Evolutionary conservation across 2,888 invertebrate species (phyloP).

Genomic region (Plagodis pulveraria): DNA sequence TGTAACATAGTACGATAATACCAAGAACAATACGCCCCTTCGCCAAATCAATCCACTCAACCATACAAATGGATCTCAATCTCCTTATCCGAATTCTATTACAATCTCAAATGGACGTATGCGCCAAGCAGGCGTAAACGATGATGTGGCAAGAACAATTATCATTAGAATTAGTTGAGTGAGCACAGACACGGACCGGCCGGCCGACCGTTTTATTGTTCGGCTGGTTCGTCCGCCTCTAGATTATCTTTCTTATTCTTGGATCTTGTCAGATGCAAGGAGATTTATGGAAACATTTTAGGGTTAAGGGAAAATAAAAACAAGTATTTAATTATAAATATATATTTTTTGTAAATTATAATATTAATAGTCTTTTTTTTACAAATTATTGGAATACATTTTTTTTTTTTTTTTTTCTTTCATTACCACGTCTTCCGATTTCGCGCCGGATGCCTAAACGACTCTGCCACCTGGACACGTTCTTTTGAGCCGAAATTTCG

Average conservation of each 20-base stretch:
- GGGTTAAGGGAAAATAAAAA: not conserved
- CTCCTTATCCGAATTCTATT: conserved; percentile 21
- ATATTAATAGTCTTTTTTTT: too few species aligned
- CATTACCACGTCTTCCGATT: too few species aligned
- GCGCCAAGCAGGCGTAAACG: conserved; percentile 14
- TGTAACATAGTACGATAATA: conserved; percentile 2
- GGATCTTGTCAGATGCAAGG: not conserved
- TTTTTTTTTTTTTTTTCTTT: too few species aligned
- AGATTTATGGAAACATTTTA: not conserved
- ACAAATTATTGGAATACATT: too few species aligned
- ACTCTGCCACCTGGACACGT: too few species aligned
- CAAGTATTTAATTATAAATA: not conserved
- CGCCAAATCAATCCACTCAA: conserved; percentile 6
- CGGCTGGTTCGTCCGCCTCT: conserved; percentile 7
- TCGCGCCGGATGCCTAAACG: too few species aligned
- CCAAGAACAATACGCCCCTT: not conserved
- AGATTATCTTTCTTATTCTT: conserved; percentile 15
- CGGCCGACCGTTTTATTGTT: conserved; percentile 9
- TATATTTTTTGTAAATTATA: too few species aligned
- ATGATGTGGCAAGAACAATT: conserved; percentile 19
- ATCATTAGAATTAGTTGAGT: conserved; percentile 15
- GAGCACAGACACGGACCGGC: conserved; percentile 2
- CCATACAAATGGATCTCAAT: conserved; percentile 15
- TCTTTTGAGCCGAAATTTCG: too few species aligned
- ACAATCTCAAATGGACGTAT: conserved; percentile 16